These are phyloP conservation scores for Sander lucioperca DNA, from an alignment of 2,113 vertebrate genomes.

Conservation along the genomic window DNA sequence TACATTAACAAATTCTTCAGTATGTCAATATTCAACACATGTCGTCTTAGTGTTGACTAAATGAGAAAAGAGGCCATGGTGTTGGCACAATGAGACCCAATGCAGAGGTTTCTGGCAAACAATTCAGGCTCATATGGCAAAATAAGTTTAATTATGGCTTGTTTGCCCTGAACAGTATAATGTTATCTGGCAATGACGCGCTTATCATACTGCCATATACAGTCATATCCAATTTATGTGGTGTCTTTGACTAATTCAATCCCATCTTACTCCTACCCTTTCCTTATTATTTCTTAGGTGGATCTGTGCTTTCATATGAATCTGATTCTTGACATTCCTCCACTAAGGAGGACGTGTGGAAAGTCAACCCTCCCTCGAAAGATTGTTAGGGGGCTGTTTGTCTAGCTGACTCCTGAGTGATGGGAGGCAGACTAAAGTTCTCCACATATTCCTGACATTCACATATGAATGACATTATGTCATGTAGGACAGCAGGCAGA, in stretches of 20 bases:
- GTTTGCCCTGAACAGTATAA: background rate
- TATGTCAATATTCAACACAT: background rate
- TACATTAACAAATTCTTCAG: no score
- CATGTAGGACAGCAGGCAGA: constrained; percentile 55
- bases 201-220: background rate
- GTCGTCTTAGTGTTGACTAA: background rate
- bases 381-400: constrained; percentile 16
- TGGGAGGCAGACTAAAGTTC: background rate
- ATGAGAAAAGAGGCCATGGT: background rate
- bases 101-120: background rate
- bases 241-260: background rate
- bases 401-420: constrained; percentile 35
- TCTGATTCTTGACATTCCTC: background rate
- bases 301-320: background rate
- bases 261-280: background rate
- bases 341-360: background rate
- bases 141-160: background rate
- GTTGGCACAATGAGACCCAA: background rate
- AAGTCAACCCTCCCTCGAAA: background rate
- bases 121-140: no score
- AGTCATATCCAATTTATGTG: background rate
- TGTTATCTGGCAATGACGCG: background rate
- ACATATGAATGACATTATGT: constrained; percentile 44
- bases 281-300: background rate
- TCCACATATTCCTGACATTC: constrained; percentile 17